phyloP scores from a whole-genome alignment of 2,797 vertebrate species.

The Acomys russatus region DNA sequence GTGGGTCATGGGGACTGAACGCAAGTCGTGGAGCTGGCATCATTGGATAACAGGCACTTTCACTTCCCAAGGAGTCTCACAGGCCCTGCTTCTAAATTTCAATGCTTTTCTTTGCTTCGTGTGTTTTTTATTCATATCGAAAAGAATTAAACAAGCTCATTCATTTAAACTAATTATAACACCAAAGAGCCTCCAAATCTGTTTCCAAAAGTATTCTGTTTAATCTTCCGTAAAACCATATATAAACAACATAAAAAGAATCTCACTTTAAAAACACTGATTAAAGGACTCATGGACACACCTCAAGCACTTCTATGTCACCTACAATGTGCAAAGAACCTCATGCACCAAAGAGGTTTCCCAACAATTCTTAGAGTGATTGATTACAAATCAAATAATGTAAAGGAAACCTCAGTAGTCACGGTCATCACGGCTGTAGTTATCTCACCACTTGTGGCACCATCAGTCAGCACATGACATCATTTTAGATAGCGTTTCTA shows the following conservation, averaged over 20 bases:
- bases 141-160: not conserved
- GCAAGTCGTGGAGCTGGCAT: not conserved
- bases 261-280: not conserved
- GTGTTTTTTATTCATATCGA: not conserved
- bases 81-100: constrained; percentile 25
- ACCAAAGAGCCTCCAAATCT: not conserved
- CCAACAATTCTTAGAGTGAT: not conserved
- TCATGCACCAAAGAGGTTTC: not conserved
- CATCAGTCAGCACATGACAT: not conserved
- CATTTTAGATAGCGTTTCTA: constrained; percentile 17
- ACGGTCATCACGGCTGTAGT: not conserved
- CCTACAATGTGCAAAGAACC: not conserved
- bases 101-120: not conserved
- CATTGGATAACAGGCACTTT: not conserved
- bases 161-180: not conserved
- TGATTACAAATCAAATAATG: not conserved
- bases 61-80: not conserved
- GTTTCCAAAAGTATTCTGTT: constrained; percentile 4
- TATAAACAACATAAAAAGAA: not conserved
- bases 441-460: not conserved
- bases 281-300: not conserved
- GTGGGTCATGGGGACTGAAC: not conserved
- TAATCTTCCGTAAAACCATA: not conserved
- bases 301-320: not conserved
- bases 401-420: not conserved